Base-by-base conservation (phyloP, 2,113 vertebrate genomes). In the Myiozetetes cayanensis region DNA sequence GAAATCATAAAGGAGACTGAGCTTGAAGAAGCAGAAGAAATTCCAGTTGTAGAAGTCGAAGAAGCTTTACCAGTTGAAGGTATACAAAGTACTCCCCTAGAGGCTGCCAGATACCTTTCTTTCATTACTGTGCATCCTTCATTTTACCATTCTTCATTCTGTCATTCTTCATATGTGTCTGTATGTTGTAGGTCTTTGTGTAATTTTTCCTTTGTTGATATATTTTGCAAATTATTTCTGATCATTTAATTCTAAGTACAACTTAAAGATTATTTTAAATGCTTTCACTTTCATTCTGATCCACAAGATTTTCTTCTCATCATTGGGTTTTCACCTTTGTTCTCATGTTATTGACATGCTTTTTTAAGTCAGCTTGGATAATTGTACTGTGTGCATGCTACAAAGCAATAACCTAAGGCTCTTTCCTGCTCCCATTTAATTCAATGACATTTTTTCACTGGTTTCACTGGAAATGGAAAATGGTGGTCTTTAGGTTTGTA, bases 1-100 rank as follows among this genome's bases (percentile, higher is more conserved):
- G 96, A 97, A 97, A 96, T 97, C 46, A 4, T 95, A 95, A 96
- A 96, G 85, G 96, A 97, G 71, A 49, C 92, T 95, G 95, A 97
- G 31, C 87, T 88, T 22, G 97, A 97, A 96, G 95, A 97, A 94
- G 65, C 61, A 78, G 93, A 97, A 92, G 95, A 96, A 89, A 96
- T 97, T 95, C 78, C 96, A 88, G 91, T 50, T 94, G 91, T 85
- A 96, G 93, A 98, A 94, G 85, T 92, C 80, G 95, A 98, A 96
- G 97, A 94, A 95, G 28, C 72, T 73, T 78, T 97, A 79, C 94
- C 96, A 74, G 66, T 79, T 72, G 61, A 93, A 98, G 98, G 98
- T 98, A 98, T 94, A 95, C 50, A 55, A 70, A 56, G 39, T 71
- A 52, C 47, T 61, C 77, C 82, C 33, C 35, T 71, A 67, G 50